Percentiles rank a stretch among this genome's conserved stretches.
Evolutionary conservation across 2,113 vertebrate species (phyloP).

Genomic region (Centrocercus urophasianus): DNA sequence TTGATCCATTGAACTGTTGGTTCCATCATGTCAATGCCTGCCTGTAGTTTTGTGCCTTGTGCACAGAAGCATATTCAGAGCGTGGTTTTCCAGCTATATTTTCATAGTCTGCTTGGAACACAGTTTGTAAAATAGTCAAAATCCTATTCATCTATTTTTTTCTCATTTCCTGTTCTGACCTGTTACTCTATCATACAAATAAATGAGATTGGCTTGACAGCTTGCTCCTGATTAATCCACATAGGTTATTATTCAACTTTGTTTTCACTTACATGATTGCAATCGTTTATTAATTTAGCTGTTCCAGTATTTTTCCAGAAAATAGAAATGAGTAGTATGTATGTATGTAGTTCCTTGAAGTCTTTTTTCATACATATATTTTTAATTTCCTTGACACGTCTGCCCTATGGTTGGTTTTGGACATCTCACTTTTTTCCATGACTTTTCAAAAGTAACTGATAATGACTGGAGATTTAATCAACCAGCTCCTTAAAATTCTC

Average conservation of each 20-base stretch:
- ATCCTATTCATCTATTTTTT: background rate
- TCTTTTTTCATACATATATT: background rate
- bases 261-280: background rate
- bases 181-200: background rate
- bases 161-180: background rate
- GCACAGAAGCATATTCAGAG: background rate
- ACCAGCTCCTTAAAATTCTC: background rate
- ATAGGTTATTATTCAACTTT: slow-evolving; percentile 2
- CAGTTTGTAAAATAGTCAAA: background rate
- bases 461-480: background rate
- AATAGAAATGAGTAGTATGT: background rate
- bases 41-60: background rate
- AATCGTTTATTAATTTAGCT: background rate
- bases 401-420: background rate
- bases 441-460: background rate
- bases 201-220: background rate
- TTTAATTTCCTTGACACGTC: background rate
- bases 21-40: background rate
- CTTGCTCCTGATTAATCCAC: background rate
- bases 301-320: background rate
- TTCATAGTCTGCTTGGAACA: background rate
- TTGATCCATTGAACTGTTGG: background rate
- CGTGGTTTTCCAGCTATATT: background rate
- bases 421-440: background rate
- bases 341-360: background rate